These are phyloP conservation scores for Phaonia tiefii DNA, from an alignment of 2,888 invertebrate genomes.

Conservation along the genomic window DNA sequence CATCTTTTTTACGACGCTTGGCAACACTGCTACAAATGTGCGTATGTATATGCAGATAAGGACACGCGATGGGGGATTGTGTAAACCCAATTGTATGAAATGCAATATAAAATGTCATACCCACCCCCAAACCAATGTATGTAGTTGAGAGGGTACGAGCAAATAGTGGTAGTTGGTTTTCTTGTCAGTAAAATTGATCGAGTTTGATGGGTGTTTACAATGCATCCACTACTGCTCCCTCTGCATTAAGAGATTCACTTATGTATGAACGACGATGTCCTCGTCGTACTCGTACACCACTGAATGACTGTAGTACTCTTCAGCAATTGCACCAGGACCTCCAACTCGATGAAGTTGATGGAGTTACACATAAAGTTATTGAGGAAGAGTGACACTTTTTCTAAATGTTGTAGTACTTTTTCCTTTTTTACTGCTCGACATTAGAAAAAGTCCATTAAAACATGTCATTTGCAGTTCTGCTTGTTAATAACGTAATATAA, in stretches of 20 bases:
- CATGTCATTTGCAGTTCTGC: slow-evolving; percentile 61
- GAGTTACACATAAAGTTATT: slow-evolving; percentile 17
- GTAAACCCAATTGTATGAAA: too few species aligned
- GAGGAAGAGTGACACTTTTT: slow-evolving; percentile 23
- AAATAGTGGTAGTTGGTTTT: slow-evolving; percentile 40
- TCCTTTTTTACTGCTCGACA: slow-evolving; percentile 22
- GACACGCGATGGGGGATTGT: too few species aligned
- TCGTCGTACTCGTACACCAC: too few species aligned
- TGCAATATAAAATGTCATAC: too few species aligned
- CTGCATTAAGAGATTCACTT: too few species aligned
- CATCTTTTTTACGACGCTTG: too few species aligned
- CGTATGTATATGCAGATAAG: too few species aligned
- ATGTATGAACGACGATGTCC: too few species aligned
- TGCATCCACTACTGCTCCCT: neutral
- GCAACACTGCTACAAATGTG: too few species aligned
- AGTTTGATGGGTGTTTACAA: slow-evolving; percentile 55
- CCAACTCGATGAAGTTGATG: neutral
- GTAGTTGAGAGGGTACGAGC: neutral
- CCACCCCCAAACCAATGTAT: neutral
- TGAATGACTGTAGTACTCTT: neutral
- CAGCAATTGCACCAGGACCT: neutral
- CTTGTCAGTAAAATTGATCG: slow-evolving; percentile 62
- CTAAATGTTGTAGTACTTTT: neutral
- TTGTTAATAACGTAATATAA: slow-evolving; percentile 53
- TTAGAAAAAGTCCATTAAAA: slow-evolving; percentile 62